A percentile compares a stretch with the other conserved stretches of the same genome.
phyloP scores from a whole-genome alignment of 2,888 invertebrate species.

The Morpho achilles region DNA sequence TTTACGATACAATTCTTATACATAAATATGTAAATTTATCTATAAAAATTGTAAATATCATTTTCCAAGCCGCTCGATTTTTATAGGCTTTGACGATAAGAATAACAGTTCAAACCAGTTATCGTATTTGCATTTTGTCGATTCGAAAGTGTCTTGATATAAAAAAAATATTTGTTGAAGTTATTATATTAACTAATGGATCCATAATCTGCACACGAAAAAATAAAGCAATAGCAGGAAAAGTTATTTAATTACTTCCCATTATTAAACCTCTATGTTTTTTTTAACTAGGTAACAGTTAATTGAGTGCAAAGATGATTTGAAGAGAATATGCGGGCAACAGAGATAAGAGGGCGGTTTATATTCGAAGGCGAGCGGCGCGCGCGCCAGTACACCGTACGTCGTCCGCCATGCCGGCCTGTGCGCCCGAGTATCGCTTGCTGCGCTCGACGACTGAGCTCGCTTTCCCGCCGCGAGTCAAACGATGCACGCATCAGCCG shows the following conservation, averaged over 20 bases:
- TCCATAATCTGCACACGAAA: no score
- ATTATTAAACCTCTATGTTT: constrained; percentile 34
- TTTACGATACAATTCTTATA: no score
- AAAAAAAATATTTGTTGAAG: no score
- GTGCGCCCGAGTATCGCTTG: constrained; percentile 82
- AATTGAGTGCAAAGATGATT: constrained; percentile 77
- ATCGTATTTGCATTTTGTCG: no score
- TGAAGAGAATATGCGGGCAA: constrained; percentile 41
- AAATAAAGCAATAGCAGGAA: no score
- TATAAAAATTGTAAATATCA: no score
- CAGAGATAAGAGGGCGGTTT: constrained; percentile 65
- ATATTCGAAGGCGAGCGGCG: constrained; percentile 57
- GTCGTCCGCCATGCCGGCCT: constrained; percentile 81
- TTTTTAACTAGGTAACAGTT: constrained; percentile 58
- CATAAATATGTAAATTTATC: no score
- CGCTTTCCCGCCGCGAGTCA: constrained; percentile 72
- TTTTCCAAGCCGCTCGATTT: no score
- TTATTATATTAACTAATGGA: no score
- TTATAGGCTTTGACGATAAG: no score
- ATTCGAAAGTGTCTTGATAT: no score
- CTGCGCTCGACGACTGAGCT: constrained; percentile 77
- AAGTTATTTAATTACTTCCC: constrained; percentile 11
- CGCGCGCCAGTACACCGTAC: constrained; percentile 52
- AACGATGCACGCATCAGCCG: constrained; percentile 72
- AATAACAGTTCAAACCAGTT: no score